phyloP scores from a whole-genome alignment of 2,113 vertebrate genomes.

The Notarius lentiginosus region DNA sequence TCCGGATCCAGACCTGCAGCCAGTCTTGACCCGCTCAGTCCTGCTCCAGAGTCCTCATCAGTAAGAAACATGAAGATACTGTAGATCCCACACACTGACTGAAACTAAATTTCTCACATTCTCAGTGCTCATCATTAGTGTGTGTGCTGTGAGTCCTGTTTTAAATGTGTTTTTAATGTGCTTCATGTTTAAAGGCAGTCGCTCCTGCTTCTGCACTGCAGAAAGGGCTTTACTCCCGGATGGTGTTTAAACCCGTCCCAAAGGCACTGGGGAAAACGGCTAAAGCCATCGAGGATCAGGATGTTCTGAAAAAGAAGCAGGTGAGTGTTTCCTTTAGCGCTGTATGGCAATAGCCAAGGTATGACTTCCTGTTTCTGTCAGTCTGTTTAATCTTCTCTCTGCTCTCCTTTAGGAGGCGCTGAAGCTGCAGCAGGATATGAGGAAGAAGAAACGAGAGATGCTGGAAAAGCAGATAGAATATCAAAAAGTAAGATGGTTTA shows the following conservation, averaged over 20 bases:
- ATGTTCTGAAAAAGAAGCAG: conserved; percentile 94
- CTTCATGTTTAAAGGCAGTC: conserved; percentile 65
- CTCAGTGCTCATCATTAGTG: conserved; percentile 9
- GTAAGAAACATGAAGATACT: conserved; percentile 61
- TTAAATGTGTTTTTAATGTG: background rate
- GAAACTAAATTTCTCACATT: background rate
- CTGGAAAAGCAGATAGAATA: conserved; percentile 95
- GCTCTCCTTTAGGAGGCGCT: conserved; percentile 82
- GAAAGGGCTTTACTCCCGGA: conserved; percentile 81
- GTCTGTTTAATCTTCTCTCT: conserved; percentile 8
- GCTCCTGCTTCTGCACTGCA: conserved; percentile 71
- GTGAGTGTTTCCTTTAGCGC: conserved; percentile 59
- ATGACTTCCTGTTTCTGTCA: conserved; percentile 13
- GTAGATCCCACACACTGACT: background rate
- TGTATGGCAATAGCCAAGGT: background rate
- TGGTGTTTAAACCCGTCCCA: conserved; percentile 77
- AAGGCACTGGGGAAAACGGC: conserved; percentile 78
- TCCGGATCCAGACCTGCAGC: conserved; percentile 44
- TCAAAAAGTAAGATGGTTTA: conserved; percentile 82
- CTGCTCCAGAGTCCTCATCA: conserved; percentile 74
- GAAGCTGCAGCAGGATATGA: conserved; percentile 97
- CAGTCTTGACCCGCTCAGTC: conserved; percentile 71
- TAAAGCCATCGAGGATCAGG: conserved; percentile 87
- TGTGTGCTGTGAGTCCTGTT: conserved; percentile 1
- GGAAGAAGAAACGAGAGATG: conserved; percentile 97